Conservation (phyloP, 2,888 invertebrate genomes). For the Lepidonotus clava region DNA sequence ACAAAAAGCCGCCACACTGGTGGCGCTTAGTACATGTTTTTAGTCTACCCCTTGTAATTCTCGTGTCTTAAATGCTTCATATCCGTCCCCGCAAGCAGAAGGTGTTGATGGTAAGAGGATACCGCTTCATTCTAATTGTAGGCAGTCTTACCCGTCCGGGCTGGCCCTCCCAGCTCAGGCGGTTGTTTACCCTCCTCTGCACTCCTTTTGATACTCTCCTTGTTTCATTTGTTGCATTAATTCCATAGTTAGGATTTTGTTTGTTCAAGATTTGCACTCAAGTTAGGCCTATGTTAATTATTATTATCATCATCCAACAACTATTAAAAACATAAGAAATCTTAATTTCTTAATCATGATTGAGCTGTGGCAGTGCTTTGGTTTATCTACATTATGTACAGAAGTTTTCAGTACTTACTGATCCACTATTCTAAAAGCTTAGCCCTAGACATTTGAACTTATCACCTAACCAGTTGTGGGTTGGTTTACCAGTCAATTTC, state of each 20-base stretch:
- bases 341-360: slow-evolving; percentile 25
- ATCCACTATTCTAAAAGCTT: slow-evolving; percentile 20
- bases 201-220: slow-evolving; percentile 30
- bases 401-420: background rate
- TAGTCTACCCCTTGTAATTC: slow-evolving; percentile 35
- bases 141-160: slow-evolving; percentile 19
- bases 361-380: slow-evolving; percentile 19
- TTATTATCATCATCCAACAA: slow-evolving; percentile 26
- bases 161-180: background rate
- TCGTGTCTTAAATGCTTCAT: slow-evolving; percentile 52
- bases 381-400: background rate
- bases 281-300: slow-evolving; percentile 19
- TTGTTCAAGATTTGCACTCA: slow-evolving; percentile 42
- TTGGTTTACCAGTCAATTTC: slow-evolving; percentile 37
- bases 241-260: slow-evolving; percentile 26
- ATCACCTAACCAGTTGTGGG: slow-evolving; percentile 41
- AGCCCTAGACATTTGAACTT: slow-evolving; percentile 27
- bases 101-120: slow-evolving; percentile 53
- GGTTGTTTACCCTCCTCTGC: slow-evolving; percentile 37
- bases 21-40: background rate
- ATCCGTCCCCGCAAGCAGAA: slow-evolving; percentile 38
- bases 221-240: slow-evolving; percentile 38
- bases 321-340: no score
- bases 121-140: slow-evolving; percentile 34
- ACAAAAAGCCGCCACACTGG: no score